Conservation (phyloP, 1,140 invertebrate species). For the Pogonomyrmex barbatus region DNA sequence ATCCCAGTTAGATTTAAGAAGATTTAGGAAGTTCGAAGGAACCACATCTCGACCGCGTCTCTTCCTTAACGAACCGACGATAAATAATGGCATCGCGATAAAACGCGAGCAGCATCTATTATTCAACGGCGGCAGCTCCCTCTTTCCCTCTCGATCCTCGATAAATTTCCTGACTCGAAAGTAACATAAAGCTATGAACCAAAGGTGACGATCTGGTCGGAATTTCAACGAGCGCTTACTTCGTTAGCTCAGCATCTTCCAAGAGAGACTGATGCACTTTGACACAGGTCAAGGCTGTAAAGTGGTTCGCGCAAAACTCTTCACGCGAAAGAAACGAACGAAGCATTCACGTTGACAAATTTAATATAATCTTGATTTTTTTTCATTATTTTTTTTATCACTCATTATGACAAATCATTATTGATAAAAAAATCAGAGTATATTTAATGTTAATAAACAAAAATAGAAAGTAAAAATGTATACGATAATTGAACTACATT, state of each 20-base stretch:
- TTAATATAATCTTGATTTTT: neutral
- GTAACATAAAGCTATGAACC: slow-evolving; percentile 24
- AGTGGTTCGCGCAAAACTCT: neutral
- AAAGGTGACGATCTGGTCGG: slow-evolving; percentile 2
- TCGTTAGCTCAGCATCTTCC: slow-evolving; percentile 6
- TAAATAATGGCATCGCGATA: slow-evolving; percentile 40
- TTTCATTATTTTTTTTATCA: neutral
- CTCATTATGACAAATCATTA: neutral
- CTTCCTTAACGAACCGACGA: slow-evolving; percentile 33
- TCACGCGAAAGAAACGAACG: neutral
- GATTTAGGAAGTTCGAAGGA: neutral
- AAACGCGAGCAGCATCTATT: slow-evolving; percentile 46
- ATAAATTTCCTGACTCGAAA: slow-evolving; percentile 32
- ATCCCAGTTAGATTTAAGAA: slow-evolving; percentile 3
- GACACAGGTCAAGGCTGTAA: neutral
- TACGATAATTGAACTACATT: neutral
- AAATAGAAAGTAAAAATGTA: neutral
- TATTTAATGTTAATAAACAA: neutral
- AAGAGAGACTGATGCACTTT: slow-evolving; percentile 11
- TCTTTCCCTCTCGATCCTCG: neutral
- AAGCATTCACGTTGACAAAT: neutral
- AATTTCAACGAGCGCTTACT: slow-evolving; percentile 49
- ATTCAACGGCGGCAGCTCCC: neutral
- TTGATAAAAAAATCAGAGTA: neutral
- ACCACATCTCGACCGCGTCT: neutral